Conservation (phyloP, 2,113 vertebrate species). For the Rhagologus leucostigma region DNA sequence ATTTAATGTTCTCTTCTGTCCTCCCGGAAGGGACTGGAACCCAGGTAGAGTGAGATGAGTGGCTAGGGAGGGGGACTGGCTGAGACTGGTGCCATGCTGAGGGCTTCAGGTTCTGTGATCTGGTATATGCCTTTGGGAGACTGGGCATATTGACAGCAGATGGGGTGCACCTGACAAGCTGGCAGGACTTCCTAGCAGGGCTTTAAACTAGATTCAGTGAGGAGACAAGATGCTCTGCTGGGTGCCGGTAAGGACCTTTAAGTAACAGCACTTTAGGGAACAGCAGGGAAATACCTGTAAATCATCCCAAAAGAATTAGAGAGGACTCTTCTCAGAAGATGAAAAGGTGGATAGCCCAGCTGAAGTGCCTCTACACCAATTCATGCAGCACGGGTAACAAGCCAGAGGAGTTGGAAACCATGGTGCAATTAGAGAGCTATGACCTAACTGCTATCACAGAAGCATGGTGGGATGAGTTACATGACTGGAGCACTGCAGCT, state of each 20-base stretch:
- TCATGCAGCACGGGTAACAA: background rate
- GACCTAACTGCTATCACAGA: background rate
- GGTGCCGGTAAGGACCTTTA: background rate
- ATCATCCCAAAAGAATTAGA: background rate
- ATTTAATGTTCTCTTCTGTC: background rate
- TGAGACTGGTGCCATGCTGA: background rate
- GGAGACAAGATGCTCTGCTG: background rate
- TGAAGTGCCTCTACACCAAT: background rate
- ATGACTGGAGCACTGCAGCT: background rate
- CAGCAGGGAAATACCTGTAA: background rate
- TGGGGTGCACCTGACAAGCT: background rate
- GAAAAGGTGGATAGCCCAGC: background rate
- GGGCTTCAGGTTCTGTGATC: background rate
- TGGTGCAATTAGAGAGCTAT: background rate
- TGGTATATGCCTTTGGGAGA: background rate
- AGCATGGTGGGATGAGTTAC: background rate
- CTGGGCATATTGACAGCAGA: too few species aligned
- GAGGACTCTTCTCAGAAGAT: too few species aligned
- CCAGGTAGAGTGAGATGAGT: background rate
- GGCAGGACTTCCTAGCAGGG: background rate
- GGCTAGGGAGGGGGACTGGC: too few species aligned
- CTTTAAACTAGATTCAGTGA: background rate
- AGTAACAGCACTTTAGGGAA: background rate
- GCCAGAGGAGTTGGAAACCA: background rate
- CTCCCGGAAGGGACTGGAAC: fast-evolving